Percentiles rank a stretch among this genome's conserved stretches.
Conservation (phyloP, 2,113 vertebrate species). For the Triplophysa rosa region DNA sequence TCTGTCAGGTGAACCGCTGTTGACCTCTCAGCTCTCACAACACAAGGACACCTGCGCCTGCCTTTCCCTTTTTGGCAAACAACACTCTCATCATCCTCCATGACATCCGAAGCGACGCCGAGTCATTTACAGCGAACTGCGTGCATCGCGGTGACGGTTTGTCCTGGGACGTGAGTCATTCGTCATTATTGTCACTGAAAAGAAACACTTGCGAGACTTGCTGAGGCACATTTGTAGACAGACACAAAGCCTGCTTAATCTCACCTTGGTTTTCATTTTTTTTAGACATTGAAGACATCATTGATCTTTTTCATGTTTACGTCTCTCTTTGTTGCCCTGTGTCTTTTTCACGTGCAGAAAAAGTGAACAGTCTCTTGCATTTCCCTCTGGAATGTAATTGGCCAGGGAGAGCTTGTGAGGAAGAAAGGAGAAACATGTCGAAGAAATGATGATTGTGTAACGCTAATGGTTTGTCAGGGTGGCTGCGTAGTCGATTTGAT, state of each 20-base stretch:
- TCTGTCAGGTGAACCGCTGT: slow-evolving; percentile 28
- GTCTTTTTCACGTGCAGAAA: background rate
- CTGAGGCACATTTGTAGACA: slow-evolving; percentile 27
- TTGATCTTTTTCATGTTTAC: background rate
- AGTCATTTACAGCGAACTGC: slow-evolving; percentile 62
- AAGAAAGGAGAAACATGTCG: slow-evolving; percentile 1
- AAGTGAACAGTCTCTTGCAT: background rate
- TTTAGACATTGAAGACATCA: background rate
- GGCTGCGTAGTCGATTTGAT: no score
- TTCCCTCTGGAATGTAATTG: slow-evolving; percentile 14
- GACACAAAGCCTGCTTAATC: background rate
- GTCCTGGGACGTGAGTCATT: slow-evolving; percentile 62
- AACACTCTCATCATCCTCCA: slow-evolving; percentile 40
- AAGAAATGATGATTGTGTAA: slow-evolving; percentile 41
- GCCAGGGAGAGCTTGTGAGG: slow-evolving; percentile 22
- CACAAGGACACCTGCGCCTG: slow-evolving; percentile 16
- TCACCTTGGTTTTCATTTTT: slow-evolving; percentile 22
- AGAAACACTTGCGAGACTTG: background rate
- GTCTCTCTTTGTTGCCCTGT: slow-evolving; percentile 6
- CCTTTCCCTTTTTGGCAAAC: slow-evolving; percentile 4
- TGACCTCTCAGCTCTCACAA: slow-evolving; percentile 32
- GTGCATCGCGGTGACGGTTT: slow-evolving; percentile 58
- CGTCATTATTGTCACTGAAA: background rate
- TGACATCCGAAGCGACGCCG: slow-evolving; percentile 44
- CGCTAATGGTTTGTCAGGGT: slow-evolving; percentile 29